Evolutionary conservation across 2,888 invertebrate species (phyloP).

Genomic region (Sicus ferrugineus): DNA sequence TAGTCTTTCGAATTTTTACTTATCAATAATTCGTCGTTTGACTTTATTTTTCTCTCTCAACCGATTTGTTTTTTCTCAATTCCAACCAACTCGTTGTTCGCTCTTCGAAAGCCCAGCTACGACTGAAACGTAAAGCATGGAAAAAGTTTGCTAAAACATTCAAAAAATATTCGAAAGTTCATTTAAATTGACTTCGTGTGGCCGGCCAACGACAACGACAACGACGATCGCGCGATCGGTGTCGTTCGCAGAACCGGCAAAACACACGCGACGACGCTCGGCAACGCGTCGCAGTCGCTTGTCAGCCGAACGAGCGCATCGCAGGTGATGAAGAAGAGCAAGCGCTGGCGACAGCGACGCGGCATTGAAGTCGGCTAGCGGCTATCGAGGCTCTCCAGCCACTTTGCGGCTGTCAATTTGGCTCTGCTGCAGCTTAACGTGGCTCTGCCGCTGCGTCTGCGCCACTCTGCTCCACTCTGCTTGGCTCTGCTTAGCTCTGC

Average conservation of each 20-base stretch:
- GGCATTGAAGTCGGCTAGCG: too few relatives aligned
- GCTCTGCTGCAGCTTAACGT: too few relatives aligned
- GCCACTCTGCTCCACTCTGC: too few relatives aligned
- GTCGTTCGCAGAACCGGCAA: not conserved
- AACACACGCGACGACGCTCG: not conserved
- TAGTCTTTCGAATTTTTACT: not conserved
- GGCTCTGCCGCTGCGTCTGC: too few relatives aligned
- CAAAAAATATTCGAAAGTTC: constrained; percentile 21
- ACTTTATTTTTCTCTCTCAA: not conserved
- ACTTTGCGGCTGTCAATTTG: too few relatives aligned
- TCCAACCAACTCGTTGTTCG: not conserved
- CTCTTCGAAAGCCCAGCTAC: constrained; percentile 22
- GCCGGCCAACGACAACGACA: not conserved
- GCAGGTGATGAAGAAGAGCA: not conserved
- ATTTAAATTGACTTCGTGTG: constrained; percentile 3
- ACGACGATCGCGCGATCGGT: not conserved
- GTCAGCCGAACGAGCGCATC: not conserved
- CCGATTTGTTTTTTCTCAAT: not conserved
- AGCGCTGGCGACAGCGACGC: not conserved
- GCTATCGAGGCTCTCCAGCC: too few relatives aligned
- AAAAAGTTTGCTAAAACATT: constrained; percentile 12
- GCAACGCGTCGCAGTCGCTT: not conserved
- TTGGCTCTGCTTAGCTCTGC: too few relatives aligned
- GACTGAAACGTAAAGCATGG: constrained; percentile 7
- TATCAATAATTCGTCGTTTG: not conserved